Base-by-base conservation (phyloP, 2,888 invertebrate species). In the Drosophila maculinotata region DNA sequence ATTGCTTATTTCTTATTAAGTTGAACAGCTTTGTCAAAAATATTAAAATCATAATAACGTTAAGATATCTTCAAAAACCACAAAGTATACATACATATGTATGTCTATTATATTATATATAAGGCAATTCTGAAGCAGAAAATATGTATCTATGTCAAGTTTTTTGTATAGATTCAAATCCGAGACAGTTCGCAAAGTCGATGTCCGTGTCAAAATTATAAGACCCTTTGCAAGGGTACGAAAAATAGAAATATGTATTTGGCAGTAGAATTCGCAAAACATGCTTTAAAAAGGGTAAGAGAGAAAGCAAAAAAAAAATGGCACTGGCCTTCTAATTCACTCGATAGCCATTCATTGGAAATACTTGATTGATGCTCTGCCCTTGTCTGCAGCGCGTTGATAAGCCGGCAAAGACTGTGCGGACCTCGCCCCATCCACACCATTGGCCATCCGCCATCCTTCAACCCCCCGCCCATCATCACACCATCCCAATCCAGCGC, bases 271-370 rank as follows among this genome's bases (percentile, higher is more conserved):
- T 60, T 60, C 17, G 64, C 77, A 67, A 49, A 58, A 62, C 48
- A 52, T 41, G 69, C 28, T 12, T 28, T 42, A 57, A 39, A 9
- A n/a, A 31, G 31, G 31, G 4, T 2, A n/a, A 12, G 9, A 30
- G 39, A 42, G 26, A 14, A 45, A 4, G 4, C 44, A 25, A 20
- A 36, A 69, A 80, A 76, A 82, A 79, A 77, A 64, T 79, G 78
- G 77, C 75, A 67, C 57, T 88, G 82, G 82, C 68, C 81, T 69
- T 73, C 83, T 84, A 84, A 87, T 87, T 88, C 84, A 75, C 69
- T 81, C 84, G 87, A 87, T 88, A 81, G 86, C 86, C 88, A 85
- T 88, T 87, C 89, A 89, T 82, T 89, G 89, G 87, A 90, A 89
- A 89, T 76, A 76, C 80, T 89, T 89, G 89, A 89, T 89, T 89